Evolutionary conservation across 1,140 invertebrate genomes (phyloP).

Genomic region (Melipona quadrifasciata): DNA sequence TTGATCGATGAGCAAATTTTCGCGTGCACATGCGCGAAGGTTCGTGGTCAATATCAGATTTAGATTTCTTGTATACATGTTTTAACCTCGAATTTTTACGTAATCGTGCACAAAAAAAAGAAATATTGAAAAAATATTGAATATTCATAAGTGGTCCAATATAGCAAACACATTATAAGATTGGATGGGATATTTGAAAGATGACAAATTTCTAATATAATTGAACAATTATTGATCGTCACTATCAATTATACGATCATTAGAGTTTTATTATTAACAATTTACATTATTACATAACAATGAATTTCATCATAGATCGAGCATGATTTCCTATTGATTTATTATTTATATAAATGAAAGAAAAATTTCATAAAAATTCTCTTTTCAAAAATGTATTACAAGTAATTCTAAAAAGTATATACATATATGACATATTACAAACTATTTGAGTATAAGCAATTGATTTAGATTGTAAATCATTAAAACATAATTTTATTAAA

Average conservation of each 20-base stretch:
- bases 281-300: neutral
- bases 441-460: neutral
- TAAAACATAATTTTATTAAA: neutral
- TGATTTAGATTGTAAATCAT: neutral
- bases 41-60: conserved; percentile 30
- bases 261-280: neutral
- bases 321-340: neutral
- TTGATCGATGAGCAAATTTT: conserved; percentile 10
- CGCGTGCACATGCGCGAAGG: conserved; percentile 17
- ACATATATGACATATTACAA: neutral
- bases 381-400: neutral
- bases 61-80: conserved; percentile 8
- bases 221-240: neutral
- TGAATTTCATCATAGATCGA: neutral
- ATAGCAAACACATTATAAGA: conserved; percentile 2
- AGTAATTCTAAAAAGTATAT: neutral
- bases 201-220: conserved; percentile 1
- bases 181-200: conserved; percentile 3
- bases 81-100: conserved; percentile 19
- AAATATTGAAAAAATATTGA: neutral
- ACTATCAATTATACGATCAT: neutral
- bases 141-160: conserved; percentile 11
- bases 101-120: neutral
- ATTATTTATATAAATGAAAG: neutral
- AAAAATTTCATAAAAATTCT: neutral